These are phyloP conservation scores for Podocnemis expansa DNA, from an alignment of 2,113 vertebrate genomes.

Conservation along the genomic window DNA sequence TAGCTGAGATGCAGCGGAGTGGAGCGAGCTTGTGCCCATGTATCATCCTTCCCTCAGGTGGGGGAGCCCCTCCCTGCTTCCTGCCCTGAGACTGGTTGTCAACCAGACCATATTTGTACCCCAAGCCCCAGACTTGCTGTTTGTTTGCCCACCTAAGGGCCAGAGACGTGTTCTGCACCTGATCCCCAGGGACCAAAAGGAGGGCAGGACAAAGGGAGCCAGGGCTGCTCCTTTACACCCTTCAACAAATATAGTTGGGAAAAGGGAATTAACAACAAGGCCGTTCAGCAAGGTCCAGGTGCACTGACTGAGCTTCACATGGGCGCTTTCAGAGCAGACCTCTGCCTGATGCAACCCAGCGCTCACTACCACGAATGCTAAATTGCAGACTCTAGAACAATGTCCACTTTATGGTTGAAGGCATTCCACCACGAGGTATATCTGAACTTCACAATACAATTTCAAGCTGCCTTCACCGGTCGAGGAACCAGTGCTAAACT, in stretches of 20 bases:
- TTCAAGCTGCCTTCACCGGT: not conserved
- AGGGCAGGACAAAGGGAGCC: too few species aligned
- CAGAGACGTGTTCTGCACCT: too few species aligned
- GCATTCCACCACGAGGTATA: not conserved
- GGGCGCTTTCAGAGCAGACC: rapidly evolving
- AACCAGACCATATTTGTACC: too few species aligned
- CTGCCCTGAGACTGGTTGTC: too few species aligned
- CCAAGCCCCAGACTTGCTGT: too few species aligned
- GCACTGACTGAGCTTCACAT: not conserved
- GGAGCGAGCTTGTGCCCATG: too few species aligned
- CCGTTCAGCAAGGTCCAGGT: not conserved
- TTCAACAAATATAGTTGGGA: not conserved
- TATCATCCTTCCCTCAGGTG: too few species aligned
- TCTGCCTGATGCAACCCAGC: not conserved
- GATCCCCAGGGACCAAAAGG: too few species aligned
- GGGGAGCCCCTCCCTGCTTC: too few species aligned
- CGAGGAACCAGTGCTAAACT: not conserved
- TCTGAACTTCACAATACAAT: rapidly evolving
- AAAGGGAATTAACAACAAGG: not conserved
- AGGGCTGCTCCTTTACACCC: too few species aligned
- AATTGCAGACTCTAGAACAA: not conserved
- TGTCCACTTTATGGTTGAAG: not conserved
- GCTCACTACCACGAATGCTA: rapidly evolving
- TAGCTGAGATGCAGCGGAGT: too few species aligned
- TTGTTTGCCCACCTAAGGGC: too few species aligned